A percentile compares a stretch with the other conserved stretches of the same genome.
These are phyloP conservation scores for Euplexia lucipara DNA, from an alignment of 2,888 invertebrate species.

Conservation along the genomic window DNA sequence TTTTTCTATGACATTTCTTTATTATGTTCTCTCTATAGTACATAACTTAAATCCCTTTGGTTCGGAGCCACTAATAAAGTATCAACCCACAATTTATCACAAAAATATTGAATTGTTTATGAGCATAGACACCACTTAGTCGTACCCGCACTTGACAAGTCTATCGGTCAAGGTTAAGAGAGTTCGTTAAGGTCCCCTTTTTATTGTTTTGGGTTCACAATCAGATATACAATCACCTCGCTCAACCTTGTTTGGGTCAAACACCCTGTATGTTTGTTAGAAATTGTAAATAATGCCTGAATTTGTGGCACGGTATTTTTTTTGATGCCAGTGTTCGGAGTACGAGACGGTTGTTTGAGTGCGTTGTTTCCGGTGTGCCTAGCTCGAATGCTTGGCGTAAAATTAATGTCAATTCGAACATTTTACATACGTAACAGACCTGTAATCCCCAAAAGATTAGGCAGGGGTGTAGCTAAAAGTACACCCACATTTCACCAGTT, in stretches of 20 bases:
- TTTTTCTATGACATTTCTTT: no score
- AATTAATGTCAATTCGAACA: no score
- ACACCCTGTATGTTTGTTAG: slow-evolving; percentile 43
- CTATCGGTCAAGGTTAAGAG: slow-evolving; percentile 52
- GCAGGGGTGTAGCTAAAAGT: no score
- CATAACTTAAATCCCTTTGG: no score
- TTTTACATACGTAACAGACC: no score
- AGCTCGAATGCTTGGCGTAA: no score
- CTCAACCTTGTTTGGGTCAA: slow-evolving; percentile 47
- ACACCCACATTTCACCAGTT: no score
- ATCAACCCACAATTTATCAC: slow-evolving; percentile 7
- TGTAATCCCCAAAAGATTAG: no score
- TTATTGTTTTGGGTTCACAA: slow-evolving; percentile 60
- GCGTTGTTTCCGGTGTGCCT: no score
- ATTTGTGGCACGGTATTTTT: slow-evolving; percentile 12
- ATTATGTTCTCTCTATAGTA: no score
- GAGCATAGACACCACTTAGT: slow-evolving; percentile 29
- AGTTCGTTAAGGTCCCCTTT: slow-evolving; percentile 57
- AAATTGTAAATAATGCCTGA: slow-evolving; percentile 32
- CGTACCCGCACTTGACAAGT: slow-evolving; percentile 37
- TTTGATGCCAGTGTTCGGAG: not conserved
- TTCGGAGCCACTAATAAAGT: no score
- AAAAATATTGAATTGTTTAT: slow-evolving; percentile 31
- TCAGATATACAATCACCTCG: slow-evolving; percentile 59
- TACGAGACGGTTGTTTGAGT: not conserved